Evolutionary conservation across 2,113 vertebrate species (phyloP).

Genomic region (Eira barbara): DNA sequence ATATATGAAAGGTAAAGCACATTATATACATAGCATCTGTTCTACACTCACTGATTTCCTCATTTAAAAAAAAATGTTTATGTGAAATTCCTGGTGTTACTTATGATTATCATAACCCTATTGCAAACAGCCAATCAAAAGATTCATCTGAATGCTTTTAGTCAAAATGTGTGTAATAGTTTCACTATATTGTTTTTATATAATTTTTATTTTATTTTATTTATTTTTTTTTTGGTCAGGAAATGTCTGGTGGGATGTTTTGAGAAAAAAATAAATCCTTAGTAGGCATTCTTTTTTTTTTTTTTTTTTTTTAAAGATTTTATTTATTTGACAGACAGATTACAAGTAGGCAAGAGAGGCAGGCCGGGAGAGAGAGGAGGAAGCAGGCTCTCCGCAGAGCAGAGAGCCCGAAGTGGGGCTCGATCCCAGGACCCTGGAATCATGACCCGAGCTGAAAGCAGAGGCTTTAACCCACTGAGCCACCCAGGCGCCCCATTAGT

Average conservation of each 20-base stretch:
- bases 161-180: background rate
- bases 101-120: background rate
- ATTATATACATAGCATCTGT: background rate
- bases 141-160: background rate
- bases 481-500: too few species aligned
- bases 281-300: background rate
- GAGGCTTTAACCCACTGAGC: too few species aligned
- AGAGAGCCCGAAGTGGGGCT: too few species aligned
- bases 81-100: background rate
- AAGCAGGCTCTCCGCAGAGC: too few species aligned
- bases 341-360: too few species aligned
- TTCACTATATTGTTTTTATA: background rate
- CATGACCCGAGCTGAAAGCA: too few species aligned
- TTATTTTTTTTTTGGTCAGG: background rate
- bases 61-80: background rate
- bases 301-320: too few species aligned
- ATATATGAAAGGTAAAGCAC: background rate
- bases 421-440: too few species aligned
- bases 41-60: background rate
- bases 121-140: background rate
- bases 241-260: background rate
- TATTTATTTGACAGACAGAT: too few species aligned
- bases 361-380: too few species aligned
- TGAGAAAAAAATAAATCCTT: background rate
- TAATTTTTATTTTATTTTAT: too few species aligned